Conservation (phyloP, 2,113 vertebrate genomes). For the Prolemur simus region DNA sequence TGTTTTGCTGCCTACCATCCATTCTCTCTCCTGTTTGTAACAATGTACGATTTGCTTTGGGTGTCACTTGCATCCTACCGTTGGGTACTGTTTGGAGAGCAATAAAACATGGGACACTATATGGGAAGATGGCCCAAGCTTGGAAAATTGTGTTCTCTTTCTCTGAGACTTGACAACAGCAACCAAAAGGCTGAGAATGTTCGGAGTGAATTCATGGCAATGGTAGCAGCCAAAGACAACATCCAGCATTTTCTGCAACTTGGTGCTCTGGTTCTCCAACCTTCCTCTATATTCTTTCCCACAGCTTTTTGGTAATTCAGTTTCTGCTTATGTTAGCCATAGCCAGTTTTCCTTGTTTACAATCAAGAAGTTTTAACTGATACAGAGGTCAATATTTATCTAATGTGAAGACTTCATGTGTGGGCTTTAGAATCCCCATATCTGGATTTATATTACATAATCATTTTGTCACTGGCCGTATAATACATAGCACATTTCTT, state of each 20-base stretch:
- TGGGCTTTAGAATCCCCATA: background rate
- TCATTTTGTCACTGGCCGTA: background rate
- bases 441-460: background rate
- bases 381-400: background rate
- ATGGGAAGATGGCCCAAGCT: background rate
- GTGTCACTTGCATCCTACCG: background rate
- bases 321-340: background rate
- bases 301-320: background rate
- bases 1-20: background rate
- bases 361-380: background rate
- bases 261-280: background rate
- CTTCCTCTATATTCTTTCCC: background rate
- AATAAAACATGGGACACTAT: background rate
- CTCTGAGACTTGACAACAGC: background rate
- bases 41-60: background rate
- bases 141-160: background rate
- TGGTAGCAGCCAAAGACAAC: background rate
- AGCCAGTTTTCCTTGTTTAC: background rate
- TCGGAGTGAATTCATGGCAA: background rate
- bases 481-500: background rate
- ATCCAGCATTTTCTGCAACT: background rate
- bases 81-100: background rate
- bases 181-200: background rate
- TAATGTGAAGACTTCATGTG: background rate
- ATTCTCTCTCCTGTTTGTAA: background rate